A percentile compares a stretch with the other conserved stretches of the same genome.
These are phyloP conservation scores for Pygoscelis adeliae DNA, from an alignment of 2,113 vertebrate genomes.

Conservation along the genomic window DNA sequence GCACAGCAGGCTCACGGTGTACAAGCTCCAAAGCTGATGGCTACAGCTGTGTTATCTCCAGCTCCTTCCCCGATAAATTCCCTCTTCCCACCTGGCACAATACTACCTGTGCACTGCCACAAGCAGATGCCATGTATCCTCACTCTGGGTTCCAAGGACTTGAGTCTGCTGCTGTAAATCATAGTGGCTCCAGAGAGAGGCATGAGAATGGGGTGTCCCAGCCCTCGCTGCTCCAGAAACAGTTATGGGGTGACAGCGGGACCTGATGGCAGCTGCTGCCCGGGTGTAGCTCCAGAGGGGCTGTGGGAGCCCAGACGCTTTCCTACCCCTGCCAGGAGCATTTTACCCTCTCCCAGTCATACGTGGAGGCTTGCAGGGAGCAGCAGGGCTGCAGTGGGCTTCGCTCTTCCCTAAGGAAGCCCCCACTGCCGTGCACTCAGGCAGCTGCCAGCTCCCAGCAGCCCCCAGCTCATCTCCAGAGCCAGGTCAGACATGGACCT, in stretches of 20 bases:
- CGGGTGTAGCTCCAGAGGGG: background rate
- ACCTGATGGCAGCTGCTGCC: background rate
- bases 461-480: background rate
- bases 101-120: background rate
- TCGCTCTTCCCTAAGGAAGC: background rate
- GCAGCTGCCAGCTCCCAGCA: background rate
- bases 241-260: background rate
- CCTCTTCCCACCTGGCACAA: background rate
- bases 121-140: background rate
- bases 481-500: background rate
- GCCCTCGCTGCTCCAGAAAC: background rate
- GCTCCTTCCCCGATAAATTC: background rate
- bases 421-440: background rate
- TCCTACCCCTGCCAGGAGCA: background rate
- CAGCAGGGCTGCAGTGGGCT: background rate
- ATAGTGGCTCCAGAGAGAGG: background rate
- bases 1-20: background rate
- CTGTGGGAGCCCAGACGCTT: background rate
- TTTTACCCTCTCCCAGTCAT: background rate
- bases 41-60: background rate
- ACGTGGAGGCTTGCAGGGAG: background rate
- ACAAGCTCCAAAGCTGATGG: background rate
- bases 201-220: background rate
- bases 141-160: background rate
- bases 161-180: constrained; percentile 50